phyloP scores from a whole-genome alignment of 2,797 vertebrate genomes.

The Darevskia mixta region DNA sequence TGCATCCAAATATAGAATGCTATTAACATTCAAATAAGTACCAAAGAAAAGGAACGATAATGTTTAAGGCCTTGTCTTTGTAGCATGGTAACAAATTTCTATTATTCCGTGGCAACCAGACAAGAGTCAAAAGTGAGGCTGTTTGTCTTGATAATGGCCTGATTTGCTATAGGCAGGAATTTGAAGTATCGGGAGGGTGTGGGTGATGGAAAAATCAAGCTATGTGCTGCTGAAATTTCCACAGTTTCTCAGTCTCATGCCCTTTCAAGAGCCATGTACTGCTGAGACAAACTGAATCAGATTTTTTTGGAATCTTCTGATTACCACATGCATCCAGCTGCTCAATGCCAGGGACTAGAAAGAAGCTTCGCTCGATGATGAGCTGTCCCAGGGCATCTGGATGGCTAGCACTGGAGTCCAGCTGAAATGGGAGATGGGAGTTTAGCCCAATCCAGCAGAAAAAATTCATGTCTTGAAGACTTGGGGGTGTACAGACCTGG shows the following conservation, averaged over 20 bases:
- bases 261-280: background rate
- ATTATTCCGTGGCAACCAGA: conserved; percentile 41
- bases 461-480: background rate
- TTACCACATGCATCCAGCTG: background rate
- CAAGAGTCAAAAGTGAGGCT: conserved; percentile 46
- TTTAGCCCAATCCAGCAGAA: background rate
- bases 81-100: conserved; percentile 38
- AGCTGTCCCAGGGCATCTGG: background rate
- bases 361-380: background rate
- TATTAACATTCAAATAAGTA: background rate
- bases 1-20: conserved; percentile 21
- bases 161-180: conserved; percentile 52
- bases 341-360: background rate
- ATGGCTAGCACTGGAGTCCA: background rate
- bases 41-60: conserved; percentile 45
- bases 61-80: conserved; percentile 53
- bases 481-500: background rate
- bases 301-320: background rate
- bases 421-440: background rate
- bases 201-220: conserved; percentile 37
- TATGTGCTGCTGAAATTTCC: conserved; percentile 27
- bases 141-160: conserved; percentile 54
- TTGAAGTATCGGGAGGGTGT: conserved; percentile 44
- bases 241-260: conserved; percentile 1
- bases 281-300: background rate